phyloP scores from a whole-genome alignment of 2,113 vertebrate species.

The Polypterus bichir region DNA sequence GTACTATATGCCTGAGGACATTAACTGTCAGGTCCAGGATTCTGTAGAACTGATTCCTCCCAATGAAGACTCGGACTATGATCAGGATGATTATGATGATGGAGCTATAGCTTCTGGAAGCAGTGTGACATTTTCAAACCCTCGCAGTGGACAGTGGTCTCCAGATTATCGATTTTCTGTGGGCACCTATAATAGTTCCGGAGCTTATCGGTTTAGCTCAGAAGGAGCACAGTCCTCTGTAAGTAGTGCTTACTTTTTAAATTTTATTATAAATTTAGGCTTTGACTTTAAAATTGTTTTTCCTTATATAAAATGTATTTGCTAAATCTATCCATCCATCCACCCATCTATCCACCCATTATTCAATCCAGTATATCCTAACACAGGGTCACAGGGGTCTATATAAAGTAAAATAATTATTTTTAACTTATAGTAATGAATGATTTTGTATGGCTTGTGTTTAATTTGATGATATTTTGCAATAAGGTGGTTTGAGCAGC shows the following conservation, averaged over 20 bases:
- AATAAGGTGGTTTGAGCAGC: too few relatives aligned
- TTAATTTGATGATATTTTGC: too few relatives aligned
- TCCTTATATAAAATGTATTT: too few relatives aligned
- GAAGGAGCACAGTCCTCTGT: constrained; percentile 93
- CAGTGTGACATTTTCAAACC: constrained; percentile 72
- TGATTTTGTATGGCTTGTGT: too few relatives aligned
- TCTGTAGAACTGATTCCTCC: constrained; percentile 67
- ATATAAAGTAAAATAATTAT: too few relatives aligned
- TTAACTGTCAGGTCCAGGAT: constrained; percentile 42
- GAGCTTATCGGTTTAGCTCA: constrained; percentile 81
- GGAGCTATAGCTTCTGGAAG: constrained; percentile 73
- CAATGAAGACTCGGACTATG: constrained; percentile 75
- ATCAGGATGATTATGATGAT: constrained; percentile 80
- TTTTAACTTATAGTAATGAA: too few relatives aligned
- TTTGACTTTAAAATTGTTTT: too few relatives aligned
- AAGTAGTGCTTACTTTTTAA: constrained; percentile 30
- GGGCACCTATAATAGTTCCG: constrained; percentile 85
- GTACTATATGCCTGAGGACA: constrained; percentile 56
- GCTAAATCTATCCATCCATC: too few relatives aligned
- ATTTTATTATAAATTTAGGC: too few relatives aligned
- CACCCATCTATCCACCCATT: too few relatives aligned
- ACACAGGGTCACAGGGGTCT: too few relatives aligned
- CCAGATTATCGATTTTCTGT: constrained; percentile 75
- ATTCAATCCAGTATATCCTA: too few relatives aligned
- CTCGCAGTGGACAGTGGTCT: constrained; percentile 76